phyloP scores from a whole-genome alignment of 2,888 invertebrate genomes.

The Brachyptera putata region DNA sequence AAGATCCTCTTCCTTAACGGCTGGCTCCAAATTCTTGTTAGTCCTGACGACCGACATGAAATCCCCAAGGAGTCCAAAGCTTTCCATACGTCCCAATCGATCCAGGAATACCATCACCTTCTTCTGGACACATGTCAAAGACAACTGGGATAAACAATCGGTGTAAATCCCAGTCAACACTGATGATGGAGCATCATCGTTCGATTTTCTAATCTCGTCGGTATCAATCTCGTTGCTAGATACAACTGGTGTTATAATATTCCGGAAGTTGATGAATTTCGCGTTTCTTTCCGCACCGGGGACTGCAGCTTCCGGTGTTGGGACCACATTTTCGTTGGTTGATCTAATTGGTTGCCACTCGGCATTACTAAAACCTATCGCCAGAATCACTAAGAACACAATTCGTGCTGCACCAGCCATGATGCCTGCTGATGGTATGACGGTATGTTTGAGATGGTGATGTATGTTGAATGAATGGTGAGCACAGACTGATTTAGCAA shows the following conservation, averaged over 20 bases:
- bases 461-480: background rate
- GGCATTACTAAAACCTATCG: background rate
- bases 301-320: background rate
- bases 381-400: background rate
- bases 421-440: background rate
- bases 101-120: slow-evolving; percentile 55
- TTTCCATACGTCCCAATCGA: slow-evolving; percentile 50
- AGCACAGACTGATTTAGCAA: slow-evolving; percentile 17
- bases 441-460: slow-evolving; percentile 5
- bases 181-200: slow-evolving; percentile 39
- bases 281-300: slow-evolving; percentile 3
- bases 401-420: slow-evolving; percentile 10
- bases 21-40: slow-evolving; percentile 25
- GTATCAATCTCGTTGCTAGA: slow-evolving; percentile 23
- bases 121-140: slow-evolving; percentile 54
- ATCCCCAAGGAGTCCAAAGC: slow-evolving; percentile 54
- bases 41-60: slow-evolving; percentile 44
- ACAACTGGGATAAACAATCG: slow-evolving; percentile 54
- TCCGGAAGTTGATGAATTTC: slow-evolving; percentile 23
- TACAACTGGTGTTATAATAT: background rate
- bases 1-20: slow-evolving; percentile 28
- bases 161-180: slow-evolving; percentile 52
- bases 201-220: background rate
- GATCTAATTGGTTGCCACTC: background rate
- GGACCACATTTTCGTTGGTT: background rate